phyloP scores from a whole-genome alignment of 2,113 vertebrate species.

The Tinamus guttatus region DNA sequence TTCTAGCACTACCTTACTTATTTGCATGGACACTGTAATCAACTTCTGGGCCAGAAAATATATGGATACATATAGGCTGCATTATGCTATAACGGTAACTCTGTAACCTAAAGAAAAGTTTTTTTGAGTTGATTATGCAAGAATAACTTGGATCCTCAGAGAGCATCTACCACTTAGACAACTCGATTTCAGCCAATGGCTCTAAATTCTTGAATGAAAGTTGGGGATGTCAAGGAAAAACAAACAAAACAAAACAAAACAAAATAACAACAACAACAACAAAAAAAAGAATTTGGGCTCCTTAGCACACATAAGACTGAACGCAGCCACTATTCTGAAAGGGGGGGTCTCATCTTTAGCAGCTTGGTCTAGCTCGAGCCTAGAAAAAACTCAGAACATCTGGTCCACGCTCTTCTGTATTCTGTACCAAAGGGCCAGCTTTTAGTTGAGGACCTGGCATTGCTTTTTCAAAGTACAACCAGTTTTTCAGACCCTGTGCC shows the following conservation, averaged over 20 bases:
- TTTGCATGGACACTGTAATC: too few relatives aligned
- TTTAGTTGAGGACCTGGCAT: neutral
- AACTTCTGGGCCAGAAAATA: neutral
- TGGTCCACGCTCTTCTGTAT: neutral
- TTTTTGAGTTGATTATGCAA: neutral
- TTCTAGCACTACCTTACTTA: too few relatives aligned
- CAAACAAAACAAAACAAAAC: neutral
- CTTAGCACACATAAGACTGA: neutral
- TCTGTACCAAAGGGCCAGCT: neutral
- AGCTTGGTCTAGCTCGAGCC: neutral
- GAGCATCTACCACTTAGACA: neutral
- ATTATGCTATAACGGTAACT: neutral
- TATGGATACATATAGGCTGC: neutral
- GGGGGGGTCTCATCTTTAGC: neutral
- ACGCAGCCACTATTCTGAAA: neutral
- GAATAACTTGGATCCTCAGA: neutral
- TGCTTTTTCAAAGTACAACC: neutral
- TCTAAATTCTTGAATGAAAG: neutral
- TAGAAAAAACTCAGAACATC: neutral
- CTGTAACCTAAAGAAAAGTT: neutral
- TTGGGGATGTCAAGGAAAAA: neutral
- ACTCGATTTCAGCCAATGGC: neutral
- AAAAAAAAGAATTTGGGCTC: neutral
- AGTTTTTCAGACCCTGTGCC: neutral
- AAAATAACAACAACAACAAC: neutral